A percentile compares a stretch with the other conserved stretches of the same genome.
These are phyloP conservation scores for Latrodectus elegans DNA, from an alignment of 2,888 invertebrate genomes.

Conservation along the genomic window DNA sequence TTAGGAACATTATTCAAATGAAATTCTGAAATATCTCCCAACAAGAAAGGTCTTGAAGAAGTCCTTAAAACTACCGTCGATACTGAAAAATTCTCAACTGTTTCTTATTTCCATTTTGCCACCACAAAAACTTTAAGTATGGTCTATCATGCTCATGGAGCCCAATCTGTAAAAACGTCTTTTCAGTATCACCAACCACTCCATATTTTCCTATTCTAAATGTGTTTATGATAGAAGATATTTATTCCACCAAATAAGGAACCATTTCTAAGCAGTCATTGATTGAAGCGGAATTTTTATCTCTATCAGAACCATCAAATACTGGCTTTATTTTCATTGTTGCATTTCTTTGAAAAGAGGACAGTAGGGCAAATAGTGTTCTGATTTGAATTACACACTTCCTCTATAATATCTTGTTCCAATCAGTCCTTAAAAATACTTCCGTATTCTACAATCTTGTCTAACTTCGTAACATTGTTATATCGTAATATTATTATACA, in stretches of 20 bases:
- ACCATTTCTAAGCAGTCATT: neutral
- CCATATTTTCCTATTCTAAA: neutral
- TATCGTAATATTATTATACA: too few relatives aligned
- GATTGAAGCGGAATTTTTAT: neutral
- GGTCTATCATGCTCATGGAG: neutral
- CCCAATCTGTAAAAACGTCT: neutral
- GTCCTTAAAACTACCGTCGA: neutral
- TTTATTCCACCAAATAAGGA: neutral
- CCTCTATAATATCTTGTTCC: neutral
- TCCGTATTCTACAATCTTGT: neutral
- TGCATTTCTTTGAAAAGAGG: neutral
- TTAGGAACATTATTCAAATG: too few relatives aligned
- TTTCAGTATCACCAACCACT: neutral
- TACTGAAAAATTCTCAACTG: neutral
- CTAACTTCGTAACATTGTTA: neutral
- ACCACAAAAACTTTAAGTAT: neutral
- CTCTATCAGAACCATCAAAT: neutral
- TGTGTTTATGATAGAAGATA: neutral
- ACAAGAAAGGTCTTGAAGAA: neutral
- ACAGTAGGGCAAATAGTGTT: neutral
- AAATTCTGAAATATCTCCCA: neutral
- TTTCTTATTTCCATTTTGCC: neutral
- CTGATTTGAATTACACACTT: neutral
- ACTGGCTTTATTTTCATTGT: neutral
- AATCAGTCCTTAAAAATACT: neutral